phyloP scores from a whole-genome alignment of 2,888 invertebrate species.

The Lasioglossum lativentre region DNA sequence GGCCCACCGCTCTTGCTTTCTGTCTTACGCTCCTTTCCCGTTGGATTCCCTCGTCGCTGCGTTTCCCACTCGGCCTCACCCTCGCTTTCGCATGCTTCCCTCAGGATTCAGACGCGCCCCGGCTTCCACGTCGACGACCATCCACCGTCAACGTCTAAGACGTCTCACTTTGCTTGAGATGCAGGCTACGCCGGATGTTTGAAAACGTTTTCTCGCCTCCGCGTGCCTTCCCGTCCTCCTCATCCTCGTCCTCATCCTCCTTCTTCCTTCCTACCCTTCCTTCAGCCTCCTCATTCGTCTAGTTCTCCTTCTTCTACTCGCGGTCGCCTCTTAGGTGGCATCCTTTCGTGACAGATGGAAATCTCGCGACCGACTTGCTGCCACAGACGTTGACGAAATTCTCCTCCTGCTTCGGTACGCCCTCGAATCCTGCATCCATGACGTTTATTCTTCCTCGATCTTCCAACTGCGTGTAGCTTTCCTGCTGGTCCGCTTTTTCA shows the following conservation, averaged over 20 bases:
- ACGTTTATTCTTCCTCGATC: conserved; percentile 24
- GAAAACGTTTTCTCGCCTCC: conserved; percentile 66
- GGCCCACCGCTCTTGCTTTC: conserved; percentile 46
- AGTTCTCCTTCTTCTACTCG: background rate
- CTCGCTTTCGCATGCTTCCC: conserved; percentile 35
- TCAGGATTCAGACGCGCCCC: conserved; percentile 40
- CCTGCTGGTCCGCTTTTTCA: background rate
- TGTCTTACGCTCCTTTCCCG: conserved; percentile 55
- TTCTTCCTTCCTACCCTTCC: background rate
- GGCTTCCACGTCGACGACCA: conserved; percentile 69
- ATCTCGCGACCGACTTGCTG: conserved; percentile 66
- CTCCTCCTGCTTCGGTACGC: conserved; percentile 40
- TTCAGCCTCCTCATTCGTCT: background rate
- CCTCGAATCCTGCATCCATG: conserved; percentile 27
- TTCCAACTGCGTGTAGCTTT: no score
- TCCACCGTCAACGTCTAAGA: conserved; percentile 68
- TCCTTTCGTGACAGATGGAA: conserved; percentile 66
- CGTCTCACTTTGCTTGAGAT: conserved; percentile 74
- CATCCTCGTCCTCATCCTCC: background rate
- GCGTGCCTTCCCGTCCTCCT: background rate
- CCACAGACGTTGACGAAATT: conserved; percentile 68
- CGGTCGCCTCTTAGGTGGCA: conserved; percentile 35
- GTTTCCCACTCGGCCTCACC: conserved; percentile 37
- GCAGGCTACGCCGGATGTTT: conserved; percentile 65
- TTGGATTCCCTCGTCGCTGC: conserved; percentile 59